Evolutionary conservation across 2,888 invertebrate genomes (phyloP).

Genomic region (Tenthredo notha): DNA sequence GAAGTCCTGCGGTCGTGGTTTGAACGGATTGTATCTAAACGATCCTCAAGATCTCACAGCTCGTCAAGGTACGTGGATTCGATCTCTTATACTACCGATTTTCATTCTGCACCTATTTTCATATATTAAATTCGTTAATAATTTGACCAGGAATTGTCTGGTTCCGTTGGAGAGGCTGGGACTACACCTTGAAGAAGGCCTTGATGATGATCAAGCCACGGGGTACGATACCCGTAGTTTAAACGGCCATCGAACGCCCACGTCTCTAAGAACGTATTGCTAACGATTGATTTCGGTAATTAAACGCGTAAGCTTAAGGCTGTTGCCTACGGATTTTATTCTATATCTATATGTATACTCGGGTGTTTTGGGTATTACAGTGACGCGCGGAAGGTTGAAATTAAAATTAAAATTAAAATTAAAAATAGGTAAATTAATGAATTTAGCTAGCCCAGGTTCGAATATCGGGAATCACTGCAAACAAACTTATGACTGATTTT

Average conservation of each 20-base stretch:
- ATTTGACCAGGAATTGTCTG: constrained; percentile 88
- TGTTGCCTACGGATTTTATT: constrained; percentile 57
- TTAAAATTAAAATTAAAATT: neutral
- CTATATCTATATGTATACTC: neutral
- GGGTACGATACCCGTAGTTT: constrained; percentile 79
- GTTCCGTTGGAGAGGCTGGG: constrained; percentile 98
- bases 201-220: constrained; percentile 96
- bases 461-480: neutral
- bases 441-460: neutral
- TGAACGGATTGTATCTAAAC: constrained; percentile 93
- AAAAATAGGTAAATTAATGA: neutral
- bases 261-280: constrained; percentile 58
- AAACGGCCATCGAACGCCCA: neutral
- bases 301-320: constrained; percentile 58
- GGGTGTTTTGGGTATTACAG: neutral
- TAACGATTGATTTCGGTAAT: constrained; percentile 60
- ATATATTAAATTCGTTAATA: neutral
- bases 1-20: constrained; percentile 94
- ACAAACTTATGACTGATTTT: constrained; percentile 18
- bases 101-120: neutral
- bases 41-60: constrained; percentile 95
- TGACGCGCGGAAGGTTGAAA: neutral
- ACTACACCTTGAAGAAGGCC: constrained; percentile 93
- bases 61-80: constrained; percentile 85
- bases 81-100: neutral